Conservation (phyloP, 2,888 invertebrate genomes). For the Odontothrips loti region DNA sequence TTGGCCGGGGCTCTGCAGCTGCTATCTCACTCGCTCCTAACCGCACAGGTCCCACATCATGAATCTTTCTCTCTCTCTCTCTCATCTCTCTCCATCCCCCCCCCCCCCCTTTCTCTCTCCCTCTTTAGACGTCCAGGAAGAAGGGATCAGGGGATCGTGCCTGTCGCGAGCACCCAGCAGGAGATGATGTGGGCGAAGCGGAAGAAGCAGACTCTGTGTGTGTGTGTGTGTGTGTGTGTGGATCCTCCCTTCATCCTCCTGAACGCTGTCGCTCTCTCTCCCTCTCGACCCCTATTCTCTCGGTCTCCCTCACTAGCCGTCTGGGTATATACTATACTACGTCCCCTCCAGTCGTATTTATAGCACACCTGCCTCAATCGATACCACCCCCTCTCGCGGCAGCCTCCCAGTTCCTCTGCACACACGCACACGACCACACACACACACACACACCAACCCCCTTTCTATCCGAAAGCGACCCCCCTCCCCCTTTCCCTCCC, state of each 20-base stretch:
- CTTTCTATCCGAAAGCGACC: not conserved
- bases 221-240: not conserved
- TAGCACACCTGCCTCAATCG: slow-evolving; percentile 22
- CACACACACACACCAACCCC: too few species aligned
- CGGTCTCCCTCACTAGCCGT: not conserved
- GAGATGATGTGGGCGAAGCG: slow-evolving; percentile 33
- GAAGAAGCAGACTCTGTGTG: not conserved
- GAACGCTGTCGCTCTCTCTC: not conserved
- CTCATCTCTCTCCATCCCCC: not conserved
- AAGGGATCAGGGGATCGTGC: slow-evolving; percentile 37
- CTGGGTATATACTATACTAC: slow-evolving; percentile 25
- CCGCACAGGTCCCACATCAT: not conserved
- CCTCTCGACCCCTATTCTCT: not conserved
- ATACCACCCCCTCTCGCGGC: not conserved
- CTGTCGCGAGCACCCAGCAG: slow-evolving; percentile 32
- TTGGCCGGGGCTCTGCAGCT: not conserved
- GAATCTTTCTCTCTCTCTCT: not conserved
- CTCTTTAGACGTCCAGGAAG: slow-evolving; percentile 37
- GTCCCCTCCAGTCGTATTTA: not conserved
- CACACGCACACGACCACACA: too few species aligned
- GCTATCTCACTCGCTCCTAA: not conserved
- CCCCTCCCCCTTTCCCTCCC: not conserved
- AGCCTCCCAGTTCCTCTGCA: too few species aligned
- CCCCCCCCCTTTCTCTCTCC: not conserved
- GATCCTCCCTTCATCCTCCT: too few species aligned